These are phyloP conservation scores for Acrocephalus kingi DNA, from an alignment of 2,113 vertebrate genomes.

Conservation along the genomic window DNA sequence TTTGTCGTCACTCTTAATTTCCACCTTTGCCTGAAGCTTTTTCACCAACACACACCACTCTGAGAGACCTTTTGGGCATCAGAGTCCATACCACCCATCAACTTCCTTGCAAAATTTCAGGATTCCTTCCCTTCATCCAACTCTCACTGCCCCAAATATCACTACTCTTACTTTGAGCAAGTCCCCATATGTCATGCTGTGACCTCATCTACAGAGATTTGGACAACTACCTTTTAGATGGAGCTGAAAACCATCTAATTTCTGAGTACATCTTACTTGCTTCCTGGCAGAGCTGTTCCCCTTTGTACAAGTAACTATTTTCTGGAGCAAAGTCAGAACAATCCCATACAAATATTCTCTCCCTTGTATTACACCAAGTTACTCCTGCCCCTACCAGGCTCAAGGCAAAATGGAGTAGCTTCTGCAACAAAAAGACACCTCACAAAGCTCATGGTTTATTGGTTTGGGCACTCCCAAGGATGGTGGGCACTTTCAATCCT, in stretches of 20 bases:
- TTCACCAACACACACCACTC: background rate
- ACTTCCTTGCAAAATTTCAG: background rate
- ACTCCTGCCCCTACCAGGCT: background rate
- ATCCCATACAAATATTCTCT: background rate
- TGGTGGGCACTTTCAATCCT: background rate
- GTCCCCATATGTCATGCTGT: background rate
- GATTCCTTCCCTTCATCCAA: background rate
- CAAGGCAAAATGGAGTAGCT: background rate
- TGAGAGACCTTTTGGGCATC: background rate
- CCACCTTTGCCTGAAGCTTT: background rate
- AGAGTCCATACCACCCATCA: background rate
- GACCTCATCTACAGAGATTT: background rate
- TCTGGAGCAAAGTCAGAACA: background rate
- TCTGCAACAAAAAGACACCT: background rate
- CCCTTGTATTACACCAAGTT: background rate
- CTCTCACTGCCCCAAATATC: background rate
- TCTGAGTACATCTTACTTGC: background rate
- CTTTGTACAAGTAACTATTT: background rate
- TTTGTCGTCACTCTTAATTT: background rate
- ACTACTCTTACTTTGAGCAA: background rate
- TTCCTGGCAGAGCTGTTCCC: background rate
- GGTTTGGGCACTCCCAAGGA: background rate
- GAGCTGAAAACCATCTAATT: background rate
- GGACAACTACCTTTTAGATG: background rate
- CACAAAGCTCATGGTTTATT: background rate